Percentiles rank a stretch among this genome's conserved stretches.
Evolutionary conservation across 2,888 invertebrate genomes (phyloP).

Genomic region (Synergus gifuensis): DNA sequence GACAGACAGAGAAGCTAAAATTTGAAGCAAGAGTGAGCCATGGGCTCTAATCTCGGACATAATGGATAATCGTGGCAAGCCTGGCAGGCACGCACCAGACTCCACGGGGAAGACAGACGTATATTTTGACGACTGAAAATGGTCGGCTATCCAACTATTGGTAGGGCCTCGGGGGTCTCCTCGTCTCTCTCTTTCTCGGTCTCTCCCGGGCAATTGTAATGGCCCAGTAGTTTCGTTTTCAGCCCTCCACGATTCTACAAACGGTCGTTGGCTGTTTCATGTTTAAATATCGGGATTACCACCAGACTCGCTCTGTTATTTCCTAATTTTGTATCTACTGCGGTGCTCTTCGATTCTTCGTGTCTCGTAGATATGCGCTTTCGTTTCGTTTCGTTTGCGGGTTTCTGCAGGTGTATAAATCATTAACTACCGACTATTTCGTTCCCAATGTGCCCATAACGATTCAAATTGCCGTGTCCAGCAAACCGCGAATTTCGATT

Average conservation of each 20-base stretch:
- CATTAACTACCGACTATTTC: conserved; percentile 35
- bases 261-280: conserved; percentile 40
- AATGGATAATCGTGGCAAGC: conserved; percentile 46
- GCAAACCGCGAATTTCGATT: conserved; percentile 63
- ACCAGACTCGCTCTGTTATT: conserved; percentile 44
- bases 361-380: conserved; percentile 35
- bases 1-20: conserved; percentile 8
- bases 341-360: conserved; percentile 28
- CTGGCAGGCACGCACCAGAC: conserved; percentile 41
- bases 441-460: conserved; percentile 42
- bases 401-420: conserved; percentile 45
- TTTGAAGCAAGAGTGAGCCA: conserved; percentile 25
- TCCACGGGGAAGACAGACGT: conserved; percentile 66
- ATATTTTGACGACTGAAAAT: conserved; percentile 76
- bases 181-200: conserved; percentile 44
- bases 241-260: conserved; percentile 37
- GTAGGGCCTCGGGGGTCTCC: conserved; percentile 50
- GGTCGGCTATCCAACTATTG: conserved; percentile 63
- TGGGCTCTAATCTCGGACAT: conserved; percentile 45
- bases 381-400: conserved; percentile 38
- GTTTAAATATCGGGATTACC: conserved; percentile 46
- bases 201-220: conserved; percentile 29
- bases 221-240: conserved; percentile 37
- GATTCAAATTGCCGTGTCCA: conserved; percentile 63
- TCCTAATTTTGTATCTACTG: conserved; percentile 43